These are phyloP conservation scores for Menidia menidia DNA, from an alignment of 2,797 vertebrate genomes.

Conservation along the genomic window DNA sequence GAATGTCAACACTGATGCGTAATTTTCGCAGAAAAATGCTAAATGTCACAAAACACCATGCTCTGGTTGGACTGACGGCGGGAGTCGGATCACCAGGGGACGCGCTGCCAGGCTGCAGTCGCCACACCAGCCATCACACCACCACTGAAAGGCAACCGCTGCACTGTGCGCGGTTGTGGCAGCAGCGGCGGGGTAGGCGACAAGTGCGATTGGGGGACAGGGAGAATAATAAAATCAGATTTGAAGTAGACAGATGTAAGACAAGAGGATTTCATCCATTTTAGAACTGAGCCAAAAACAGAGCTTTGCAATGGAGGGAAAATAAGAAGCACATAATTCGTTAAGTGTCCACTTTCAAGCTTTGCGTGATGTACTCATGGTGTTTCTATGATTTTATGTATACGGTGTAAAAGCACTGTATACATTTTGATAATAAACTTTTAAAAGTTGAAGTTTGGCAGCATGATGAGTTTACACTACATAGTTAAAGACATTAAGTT, in stretches of 20 bases:
- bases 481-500: conserved; percentile 21
- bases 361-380: too few relatives aligned
- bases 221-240: conserved; percentile 61
- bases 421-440: conserved; percentile 7
- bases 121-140: conserved; percentile 59
- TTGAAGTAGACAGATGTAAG: conserved; percentile 33
- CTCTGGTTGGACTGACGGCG: conserved; percentile 57
- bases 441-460: conserved; percentile 13
- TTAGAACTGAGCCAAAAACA: not conserved
- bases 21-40: conserved; percentile 74
- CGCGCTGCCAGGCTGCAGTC: conserved; percentile 51
- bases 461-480: not conserved
- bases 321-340: conserved; percentile 1
- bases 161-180: conserved; percentile 49
- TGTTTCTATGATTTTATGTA: too few relatives aligned
- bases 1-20: conserved; percentile 81
- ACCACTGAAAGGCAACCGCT: conserved; percentile 40
- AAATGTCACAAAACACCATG: conserved; percentile 80
- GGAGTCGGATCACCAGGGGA: conserved; percentile 57
- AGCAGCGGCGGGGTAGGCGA: conserved; percentile 52
- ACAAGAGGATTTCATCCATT: conserved; percentile 1
- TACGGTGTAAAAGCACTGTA: too few relatives aligned
- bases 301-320: not conserved
- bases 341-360: not conserved
- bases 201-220: conserved; percentile 52